Evolutionary conservation across 2,888 invertebrate genomes (phyloP).

Genomic region (Netelia fuscicornis): DNA sequence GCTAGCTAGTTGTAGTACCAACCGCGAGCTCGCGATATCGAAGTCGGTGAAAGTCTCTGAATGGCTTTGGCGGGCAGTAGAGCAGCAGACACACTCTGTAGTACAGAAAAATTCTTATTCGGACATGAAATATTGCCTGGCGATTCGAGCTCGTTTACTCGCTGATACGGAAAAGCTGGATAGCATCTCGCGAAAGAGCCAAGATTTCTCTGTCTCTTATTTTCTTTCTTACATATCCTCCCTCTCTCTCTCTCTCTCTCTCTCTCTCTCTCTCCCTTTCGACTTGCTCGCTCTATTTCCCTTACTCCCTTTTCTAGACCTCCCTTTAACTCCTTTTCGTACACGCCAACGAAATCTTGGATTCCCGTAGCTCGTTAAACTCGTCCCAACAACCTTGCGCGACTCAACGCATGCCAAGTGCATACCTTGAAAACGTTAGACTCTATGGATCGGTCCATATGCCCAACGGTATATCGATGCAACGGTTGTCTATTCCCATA

Average conservation of each 20-base stretch:
- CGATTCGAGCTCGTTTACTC: slow-evolving; percentile 80
- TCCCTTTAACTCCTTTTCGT: slow-evolving; percentile 20
- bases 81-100: slow-evolving; percentile 42
- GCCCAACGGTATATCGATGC: slow-evolving; percentile 8
- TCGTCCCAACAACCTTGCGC: slow-evolving; percentile 56
- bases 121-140: slow-evolving; percentile 78
- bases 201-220: slow-evolving; percentile 71
- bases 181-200: slow-evolving; percentile 78
- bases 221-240: background rate
- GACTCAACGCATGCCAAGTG: slow-evolving; percentile 67
- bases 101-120: slow-evolving; percentile 76
- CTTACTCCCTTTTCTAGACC: slow-evolving; percentile 13
- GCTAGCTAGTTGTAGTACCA: slow-evolving; percentile 33
- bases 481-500: slow-evolving; percentile 31
- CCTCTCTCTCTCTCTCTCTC: slow-evolving; percentile 37
- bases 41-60: slow-evolving; percentile 54
- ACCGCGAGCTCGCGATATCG: slow-evolving; percentile 30
- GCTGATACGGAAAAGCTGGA: slow-evolving; percentile 82
- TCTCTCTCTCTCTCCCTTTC: slow-evolving; percentile 23
- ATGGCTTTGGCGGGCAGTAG: slow-evolving; percentile 62
- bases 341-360: slow-evolving; percentile 69
- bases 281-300: slow-evolving; percentile 1
- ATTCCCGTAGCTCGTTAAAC: slow-evolving; percentile 74
- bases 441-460: slow-evolving; percentile 10
- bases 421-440: slow-evolving; percentile 58